These are phyloP conservation scores for Contarinia nasturtii DNA, from an alignment of 1,140 invertebrate species.

Conservation along the genomic window DNA sequence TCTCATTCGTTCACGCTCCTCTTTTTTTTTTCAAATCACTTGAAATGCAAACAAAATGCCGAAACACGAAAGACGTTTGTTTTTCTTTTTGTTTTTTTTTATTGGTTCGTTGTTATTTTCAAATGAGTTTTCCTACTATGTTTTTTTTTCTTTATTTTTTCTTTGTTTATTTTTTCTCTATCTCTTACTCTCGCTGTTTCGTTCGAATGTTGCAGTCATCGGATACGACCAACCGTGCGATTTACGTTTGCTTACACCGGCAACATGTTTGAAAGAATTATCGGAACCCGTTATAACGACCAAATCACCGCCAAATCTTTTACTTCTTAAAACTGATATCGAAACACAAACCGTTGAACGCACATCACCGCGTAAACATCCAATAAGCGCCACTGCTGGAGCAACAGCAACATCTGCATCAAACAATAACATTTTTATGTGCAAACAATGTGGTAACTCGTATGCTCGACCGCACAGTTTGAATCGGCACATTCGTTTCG, in stretches of 20 bases:
- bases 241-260: conserved; percentile 9
- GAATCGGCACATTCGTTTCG: conserved; percentile 40
- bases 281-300: conserved; percentile 3
- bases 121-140: background rate
- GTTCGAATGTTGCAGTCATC: no score
- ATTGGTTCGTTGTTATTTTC: background rate
- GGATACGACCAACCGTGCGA: conserved; percentile 14
- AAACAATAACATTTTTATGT: conserved; percentile 6
- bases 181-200: background rate
- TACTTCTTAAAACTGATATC: background rate
- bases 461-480: conserved; percentile 37
- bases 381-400: conserved; percentile 7
- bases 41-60: background rate
- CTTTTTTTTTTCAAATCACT: no score
- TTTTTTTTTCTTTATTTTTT: no score
- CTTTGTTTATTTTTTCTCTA: no score
- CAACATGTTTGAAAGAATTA: conserved; percentile 3
- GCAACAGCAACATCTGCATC: conserved; percentile 13
- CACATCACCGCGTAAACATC: background rate
- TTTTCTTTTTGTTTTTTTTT: background rate
- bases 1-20: no score
- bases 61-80: background rate
- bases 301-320: conserved; percentile 4
- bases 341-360: background rate
- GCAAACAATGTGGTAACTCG: conserved; percentile 32